A percentile compares a stretch with the other conserved stretches of the same genome.
Evolutionary conservation across 2,113 vertebrate genomes (phyloP).

Genomic region (Acrocephalus arundinaceus): DNA sequence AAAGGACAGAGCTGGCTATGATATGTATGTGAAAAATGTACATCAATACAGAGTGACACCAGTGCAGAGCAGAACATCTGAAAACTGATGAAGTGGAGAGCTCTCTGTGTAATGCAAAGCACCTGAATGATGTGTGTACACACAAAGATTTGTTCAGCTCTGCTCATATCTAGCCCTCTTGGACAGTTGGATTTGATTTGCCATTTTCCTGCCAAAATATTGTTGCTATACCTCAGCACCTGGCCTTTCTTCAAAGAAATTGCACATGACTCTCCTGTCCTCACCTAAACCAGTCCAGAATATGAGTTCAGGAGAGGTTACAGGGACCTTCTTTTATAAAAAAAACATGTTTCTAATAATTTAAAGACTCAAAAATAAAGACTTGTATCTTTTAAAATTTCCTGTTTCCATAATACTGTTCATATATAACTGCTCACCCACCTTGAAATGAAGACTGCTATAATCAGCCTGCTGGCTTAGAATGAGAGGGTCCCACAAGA

Average conservation of each 20-base stretch:
- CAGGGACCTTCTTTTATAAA: constrained; percentile 6
- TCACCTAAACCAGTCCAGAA: constrained; percentile 38
- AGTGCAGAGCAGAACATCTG: constrained; percentile 41
- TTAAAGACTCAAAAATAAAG: constrained; percentile 13
- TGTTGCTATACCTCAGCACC: constrained; percentile 56
- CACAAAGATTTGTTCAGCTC: constrained; percentile 62
- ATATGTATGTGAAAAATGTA: constrained; percentile 42
- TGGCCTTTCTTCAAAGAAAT: constrained; percentile 64
- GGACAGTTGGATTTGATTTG: constrained; percentile 69
- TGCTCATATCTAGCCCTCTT: constrained; percentile 49
- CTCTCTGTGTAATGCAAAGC: constrained; percentile 63
- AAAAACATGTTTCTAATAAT: background rate
- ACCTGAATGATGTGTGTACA: constrained; percentile 61
- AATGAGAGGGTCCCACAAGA: background rate
- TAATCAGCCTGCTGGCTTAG: background rate
- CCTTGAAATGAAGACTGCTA: background rate
- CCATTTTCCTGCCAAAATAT: constrained; percentile 62
- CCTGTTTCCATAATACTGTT: background rate
- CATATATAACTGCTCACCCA: background rate
- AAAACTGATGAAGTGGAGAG: constrained; percentile 50
- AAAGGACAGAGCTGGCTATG: background rate
- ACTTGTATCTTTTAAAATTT: background rate
- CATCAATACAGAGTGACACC: constrained; percentile 27
- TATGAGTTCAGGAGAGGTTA: constrained; percentile 46
- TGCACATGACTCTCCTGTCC: background rate